Percentiles rank a stretch among this genome's conserved stretches.
These are phyloP conservation scores for Helleia helle DNA, from an alignment of 2,888 invertebrate genomes.

Conservation along the genomic window DNA sequence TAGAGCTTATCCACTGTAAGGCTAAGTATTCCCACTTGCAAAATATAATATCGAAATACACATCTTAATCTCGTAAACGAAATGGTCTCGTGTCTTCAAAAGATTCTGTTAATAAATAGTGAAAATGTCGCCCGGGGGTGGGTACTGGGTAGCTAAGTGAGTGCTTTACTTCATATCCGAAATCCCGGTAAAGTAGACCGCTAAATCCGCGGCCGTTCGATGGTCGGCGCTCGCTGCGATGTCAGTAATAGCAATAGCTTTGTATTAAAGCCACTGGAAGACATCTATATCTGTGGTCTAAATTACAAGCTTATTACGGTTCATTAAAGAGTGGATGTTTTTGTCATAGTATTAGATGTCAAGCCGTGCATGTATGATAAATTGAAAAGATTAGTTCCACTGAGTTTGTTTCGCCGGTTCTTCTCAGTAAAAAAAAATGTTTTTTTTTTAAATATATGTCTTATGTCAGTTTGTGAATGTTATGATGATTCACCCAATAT, in stretches of 20 bases:
- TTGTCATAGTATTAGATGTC: too few relatives aligned
- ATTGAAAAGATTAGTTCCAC: too few relatives aligned
- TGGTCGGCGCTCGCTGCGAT: slow-evolving; percentile 56
- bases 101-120: slow-evolving; percentile 17
- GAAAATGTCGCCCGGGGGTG: slow-evolving; percentile 60
- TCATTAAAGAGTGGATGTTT: too few relatives aligned
- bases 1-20: too few relatives aligned
- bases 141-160: slow-evolving; percentile 42
- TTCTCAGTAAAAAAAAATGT: too few relatives aligned
- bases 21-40: too few relatives aligned
- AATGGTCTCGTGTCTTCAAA: background rate
- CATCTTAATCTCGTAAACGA: background rate
- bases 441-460: too few relatives aligned
- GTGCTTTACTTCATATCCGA: slow-evolving; percentile 73
- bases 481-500: too few relatives aligned
- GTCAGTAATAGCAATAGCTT: slow-evolving; percentile 73
- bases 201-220: slow-evolving; percentile 66
- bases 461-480: too few relatives aligned
- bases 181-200: slow-evolving; percentile 71
- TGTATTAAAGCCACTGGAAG: slow-evolving; percentile 68
- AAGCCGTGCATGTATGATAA: too few relatives aligned
- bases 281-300: slow-evolving; percentile 55
- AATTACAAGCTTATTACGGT: slow-evolving; percentile 36
- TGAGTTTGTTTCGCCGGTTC: too few relatives aligned
- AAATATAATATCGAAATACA: background rate